Evolutionary conservation across 2,113 vertebrate species (phyloP).

Genomic region (Atlantisia rogersi): DNA sequence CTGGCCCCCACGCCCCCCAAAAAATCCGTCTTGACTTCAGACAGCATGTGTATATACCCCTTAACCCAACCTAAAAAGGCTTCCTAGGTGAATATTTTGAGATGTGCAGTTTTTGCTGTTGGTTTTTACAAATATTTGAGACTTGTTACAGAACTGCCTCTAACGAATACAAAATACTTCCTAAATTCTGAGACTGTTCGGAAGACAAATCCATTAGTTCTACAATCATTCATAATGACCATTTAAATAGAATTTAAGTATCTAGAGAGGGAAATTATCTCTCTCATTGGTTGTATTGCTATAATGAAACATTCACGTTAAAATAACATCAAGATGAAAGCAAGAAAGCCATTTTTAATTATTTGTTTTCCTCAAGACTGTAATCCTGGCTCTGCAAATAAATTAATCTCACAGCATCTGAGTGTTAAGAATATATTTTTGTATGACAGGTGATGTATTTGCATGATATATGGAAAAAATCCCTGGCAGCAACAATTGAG

Average conservation of each 20-base stretch:
- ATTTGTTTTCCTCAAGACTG: neutral
- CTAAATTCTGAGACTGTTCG: neutral
- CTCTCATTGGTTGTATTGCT: neutral
- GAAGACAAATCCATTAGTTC: slow-evolving; percentile 22
- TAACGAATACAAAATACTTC: neutral
- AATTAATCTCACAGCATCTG: neutral
- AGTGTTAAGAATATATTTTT: neutral
- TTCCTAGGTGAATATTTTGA: neutral
- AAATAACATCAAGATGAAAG: slow-evolving; percentile 33
- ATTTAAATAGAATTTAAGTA: slow-evolving; percentile 27
- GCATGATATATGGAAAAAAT: neutral
- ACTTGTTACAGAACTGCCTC: neutral
- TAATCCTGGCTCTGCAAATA: neutral
- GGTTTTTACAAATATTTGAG: neutral
- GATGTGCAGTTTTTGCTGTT: neutral
- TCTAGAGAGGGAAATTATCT: neutral
- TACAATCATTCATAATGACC: neutral
- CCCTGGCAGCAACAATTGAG: neutral
- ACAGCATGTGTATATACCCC: neutral
- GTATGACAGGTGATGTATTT: neutral
- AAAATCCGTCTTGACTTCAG: neutral
- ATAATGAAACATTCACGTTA: neutral
- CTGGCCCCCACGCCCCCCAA: no score
- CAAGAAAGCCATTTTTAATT: slow-evolving; percentile 3
- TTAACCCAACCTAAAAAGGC: neutral